phyloP scores from a whole-genome alignment of 2,888 invertebrate genomes.

The Norana najaformis region DNA sequence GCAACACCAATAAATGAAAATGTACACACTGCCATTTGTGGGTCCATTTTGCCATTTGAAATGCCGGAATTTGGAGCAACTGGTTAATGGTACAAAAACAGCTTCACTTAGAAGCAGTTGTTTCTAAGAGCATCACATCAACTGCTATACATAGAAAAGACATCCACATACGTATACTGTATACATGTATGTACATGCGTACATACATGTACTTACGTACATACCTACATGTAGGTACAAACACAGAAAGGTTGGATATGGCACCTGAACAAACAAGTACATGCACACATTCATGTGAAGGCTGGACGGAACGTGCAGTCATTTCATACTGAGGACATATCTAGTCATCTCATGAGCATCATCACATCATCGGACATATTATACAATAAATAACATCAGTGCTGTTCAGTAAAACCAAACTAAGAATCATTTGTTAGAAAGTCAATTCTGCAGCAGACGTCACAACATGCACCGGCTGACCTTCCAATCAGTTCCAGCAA shows the following conservation, averaged over 20 bases:
- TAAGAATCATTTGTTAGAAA: background rate
- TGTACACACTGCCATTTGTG: background rate
- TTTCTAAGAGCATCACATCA: no score
- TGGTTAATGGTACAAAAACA: no score
- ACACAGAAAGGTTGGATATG: background rate
- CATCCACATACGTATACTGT: background rate
- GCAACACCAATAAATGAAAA: background rate
- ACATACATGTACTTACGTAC: no score
- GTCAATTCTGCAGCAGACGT: background rate
- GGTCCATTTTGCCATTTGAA: no score
- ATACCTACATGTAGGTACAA: no score
- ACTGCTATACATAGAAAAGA: no score
- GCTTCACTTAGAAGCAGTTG: no score
- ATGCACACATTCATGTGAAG: no score
- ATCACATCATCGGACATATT: background rate
- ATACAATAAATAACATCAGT: background rate
- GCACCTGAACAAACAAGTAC: background rate
- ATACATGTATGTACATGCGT: no score
- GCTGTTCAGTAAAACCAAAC: background rate
- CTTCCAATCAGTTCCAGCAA: background rate
- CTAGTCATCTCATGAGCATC: background rate
- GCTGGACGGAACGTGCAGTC: no score
- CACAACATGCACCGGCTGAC: background rate
- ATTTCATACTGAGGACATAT: no score
- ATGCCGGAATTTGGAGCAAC: background rate